These are phyloP conservation scores for Caerostris darwini DNA, from an alignment of 1,140 invertebrate genomes.

Conservation along the genomic window DNA sequence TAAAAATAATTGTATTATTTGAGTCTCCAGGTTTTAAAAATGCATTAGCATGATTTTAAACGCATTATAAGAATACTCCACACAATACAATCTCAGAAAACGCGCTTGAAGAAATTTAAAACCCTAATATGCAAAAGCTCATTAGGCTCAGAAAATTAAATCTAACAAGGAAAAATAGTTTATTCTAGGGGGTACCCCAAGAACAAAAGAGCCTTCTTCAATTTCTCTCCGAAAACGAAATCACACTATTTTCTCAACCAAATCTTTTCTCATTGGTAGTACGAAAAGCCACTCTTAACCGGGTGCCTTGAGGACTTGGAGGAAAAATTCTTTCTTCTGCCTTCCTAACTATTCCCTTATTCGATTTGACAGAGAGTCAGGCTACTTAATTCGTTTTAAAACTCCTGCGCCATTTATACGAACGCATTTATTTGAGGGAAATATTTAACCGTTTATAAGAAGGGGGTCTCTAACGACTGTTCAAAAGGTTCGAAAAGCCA, in stretches of 20 bases:
- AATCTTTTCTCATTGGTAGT: not conserved
- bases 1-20: no score
- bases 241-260: constrained; percentile 17
- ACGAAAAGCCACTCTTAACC: not conserved
- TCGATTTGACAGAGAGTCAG: not conserved
- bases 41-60: no score
- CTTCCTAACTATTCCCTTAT: not conserved
- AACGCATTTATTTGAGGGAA: constrained; percentile 8
- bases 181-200: not conserved
- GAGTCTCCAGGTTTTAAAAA: no score
- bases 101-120: not conserved
- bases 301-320: not conserved
- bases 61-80: no score
- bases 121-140: not conserved
- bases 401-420: not conserved
- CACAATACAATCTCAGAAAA: no score
- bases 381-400: constrained; percentile 44
- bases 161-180: not conserved
- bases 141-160: not conserved
- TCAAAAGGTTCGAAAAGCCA: not conserved
- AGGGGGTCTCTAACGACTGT: not conserved
- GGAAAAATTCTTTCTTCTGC: not conserved
- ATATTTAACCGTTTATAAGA: constrained; percentile 34
- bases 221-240: not conserved
- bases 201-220: not conserved